These are phyloP conservation scores for Salvator merianae DNA, from an alignment of 2,113 vertebrate genomes.

Conservation along the genomic window DNA sequence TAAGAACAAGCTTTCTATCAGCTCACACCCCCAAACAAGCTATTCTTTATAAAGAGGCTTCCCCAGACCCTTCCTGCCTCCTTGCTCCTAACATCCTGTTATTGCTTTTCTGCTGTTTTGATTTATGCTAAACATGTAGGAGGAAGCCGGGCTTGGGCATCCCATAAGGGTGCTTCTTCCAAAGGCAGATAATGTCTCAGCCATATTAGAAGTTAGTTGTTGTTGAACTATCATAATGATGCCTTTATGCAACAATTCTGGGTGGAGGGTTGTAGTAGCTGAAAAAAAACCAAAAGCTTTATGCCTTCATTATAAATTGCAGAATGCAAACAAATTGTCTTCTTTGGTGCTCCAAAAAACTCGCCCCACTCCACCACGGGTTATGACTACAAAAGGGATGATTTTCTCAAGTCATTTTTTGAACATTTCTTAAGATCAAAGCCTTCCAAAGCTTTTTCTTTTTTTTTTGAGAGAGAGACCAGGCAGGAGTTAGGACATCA, in stretches of 20 bases:
- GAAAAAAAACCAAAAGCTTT: not conserved
- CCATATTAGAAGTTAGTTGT: not conserved
- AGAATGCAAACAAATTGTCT: not conserved
- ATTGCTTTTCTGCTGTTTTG: not conserved
- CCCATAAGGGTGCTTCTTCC: not conserved
- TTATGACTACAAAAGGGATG: not conserved
- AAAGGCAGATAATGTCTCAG: not conserved
- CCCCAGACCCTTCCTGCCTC: not conserved
- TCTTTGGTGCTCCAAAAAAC: not conserved
- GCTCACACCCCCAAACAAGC: not conserved
- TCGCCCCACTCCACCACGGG: not conserved
- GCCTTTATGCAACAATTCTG: not conserved
- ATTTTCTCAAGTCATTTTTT: not conserved
- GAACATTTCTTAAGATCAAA: not conserved
- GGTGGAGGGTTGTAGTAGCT: not conserved
- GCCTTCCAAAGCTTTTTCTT: not conserved
- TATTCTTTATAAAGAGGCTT: slow-evolving; percentile 7
- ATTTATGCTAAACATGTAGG: not conserved
- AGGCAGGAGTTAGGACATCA: not conserved
- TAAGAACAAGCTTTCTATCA: not conserved
- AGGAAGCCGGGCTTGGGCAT: not conserved
- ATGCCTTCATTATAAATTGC: not conserved
- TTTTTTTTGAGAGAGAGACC: too few relatives aligned
- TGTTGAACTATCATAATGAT: not conserved
- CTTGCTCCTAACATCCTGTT: not conserved